A percentile compares a stretch with the other conserved stretches of the same genome.
Evolutionary conservation across 2,113 vertebrate genomes (phyloP).

Genomic region (Nematolebias whitei): DNA sequence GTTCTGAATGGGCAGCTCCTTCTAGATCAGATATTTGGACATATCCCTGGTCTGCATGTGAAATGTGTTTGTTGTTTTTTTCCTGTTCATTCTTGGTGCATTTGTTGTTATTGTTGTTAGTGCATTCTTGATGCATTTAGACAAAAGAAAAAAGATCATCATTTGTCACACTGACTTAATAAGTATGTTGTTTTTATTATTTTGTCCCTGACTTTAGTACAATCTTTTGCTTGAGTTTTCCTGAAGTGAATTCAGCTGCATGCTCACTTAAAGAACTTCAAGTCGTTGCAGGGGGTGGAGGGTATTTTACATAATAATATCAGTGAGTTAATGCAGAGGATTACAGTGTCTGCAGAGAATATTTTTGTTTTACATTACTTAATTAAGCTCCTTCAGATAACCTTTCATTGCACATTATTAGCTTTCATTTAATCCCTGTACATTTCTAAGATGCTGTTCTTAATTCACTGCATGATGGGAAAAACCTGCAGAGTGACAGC

Average conservation of each 20-base stretch:
- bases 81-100: too few relatives aligned
- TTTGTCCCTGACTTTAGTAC: conserved; percentile 6
- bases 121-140: neutral
- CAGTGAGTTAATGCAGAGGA: conserved; percentile 49
- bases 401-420: conserved; percentile 68
- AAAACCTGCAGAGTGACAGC: conserved; percentile 50
- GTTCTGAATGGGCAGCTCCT: too few relatives aligned
- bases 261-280: conserved; percentile 50
- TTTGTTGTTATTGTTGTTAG: too few relatives aligned
- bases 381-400: conserved; percentile 68
- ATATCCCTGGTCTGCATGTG: too few relatives aligned
- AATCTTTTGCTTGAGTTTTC: conserved; percentile 38
- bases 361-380: conserved; percentile 66
- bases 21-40: too few relatives aligned
- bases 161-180: neutral
- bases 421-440: conserved; percentile 65
- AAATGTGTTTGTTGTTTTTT: too few relatives aligned
- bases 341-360: conserved; percentile 62
- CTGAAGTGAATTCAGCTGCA: conserved; percentile 26
- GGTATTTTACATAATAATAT: conserved; percentile 37
- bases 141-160: neutral
- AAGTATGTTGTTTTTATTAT: conserved; percentile 10
- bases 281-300: conserved; percentile 26
- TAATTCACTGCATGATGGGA: conserved; percentile 21
- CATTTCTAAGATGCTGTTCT: conserved; percentile 56